These are phyloP conservation scores for Diabrotica balteata DNA, from an alignment of 2,888 invertebrate species.

Conservation along the genomic window DNA sequence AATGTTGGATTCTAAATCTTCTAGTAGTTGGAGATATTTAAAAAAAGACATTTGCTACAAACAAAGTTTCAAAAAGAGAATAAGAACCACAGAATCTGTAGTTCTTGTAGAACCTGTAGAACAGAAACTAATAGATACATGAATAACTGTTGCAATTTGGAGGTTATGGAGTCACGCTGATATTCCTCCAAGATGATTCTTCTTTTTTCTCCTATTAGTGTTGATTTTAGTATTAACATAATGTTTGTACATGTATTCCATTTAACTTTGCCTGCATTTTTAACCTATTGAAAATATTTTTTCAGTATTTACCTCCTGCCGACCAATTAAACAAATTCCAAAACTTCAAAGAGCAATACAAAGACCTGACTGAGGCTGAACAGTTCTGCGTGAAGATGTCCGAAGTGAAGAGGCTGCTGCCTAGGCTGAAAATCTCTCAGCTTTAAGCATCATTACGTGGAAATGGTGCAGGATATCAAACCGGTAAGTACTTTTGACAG, in stretches of 20 bases:
- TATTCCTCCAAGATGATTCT: too few species aligned
- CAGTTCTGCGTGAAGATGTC: slow-evolving; percentile 92
- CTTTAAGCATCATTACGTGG: slow-evolving; percentile 87
- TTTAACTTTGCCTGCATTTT: not conserved
- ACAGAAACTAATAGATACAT: too few species aligned
- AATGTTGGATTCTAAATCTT: too few species aligned
- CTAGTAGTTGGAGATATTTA: too few species aligned
- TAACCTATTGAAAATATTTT: not conserved
- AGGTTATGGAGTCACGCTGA: too few species aligned
- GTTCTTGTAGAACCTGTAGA: too few species aligned
- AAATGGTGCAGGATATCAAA: slow-evolving; percentile 86
- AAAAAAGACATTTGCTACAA: too few species aligned
- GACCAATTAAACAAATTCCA: slow-evolving; percentile 88
- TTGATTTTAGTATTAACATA: too few species aligned
- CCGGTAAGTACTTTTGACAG: slow-evolving; percentile 67
- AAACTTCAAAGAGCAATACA: slow-evolving; percentile 77
- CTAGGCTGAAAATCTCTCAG: slow-evolving; percentile 87
- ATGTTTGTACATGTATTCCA: not conserved
- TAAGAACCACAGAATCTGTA: too few species aligned
- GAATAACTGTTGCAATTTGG: too few species aligned
- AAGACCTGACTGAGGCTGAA: slow-evolving; percentile 90
- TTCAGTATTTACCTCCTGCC: slow-evolving; percentile 86
- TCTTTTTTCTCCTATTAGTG: too few species aligned
- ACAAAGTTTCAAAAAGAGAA: too few species aligned
- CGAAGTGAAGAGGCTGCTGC: slow-evolving; percentile 84